Evolutionary conservation across 1,140 invertebrate genomes (phyloP).

Genomic region (Plodia interpunctella): DNA sequence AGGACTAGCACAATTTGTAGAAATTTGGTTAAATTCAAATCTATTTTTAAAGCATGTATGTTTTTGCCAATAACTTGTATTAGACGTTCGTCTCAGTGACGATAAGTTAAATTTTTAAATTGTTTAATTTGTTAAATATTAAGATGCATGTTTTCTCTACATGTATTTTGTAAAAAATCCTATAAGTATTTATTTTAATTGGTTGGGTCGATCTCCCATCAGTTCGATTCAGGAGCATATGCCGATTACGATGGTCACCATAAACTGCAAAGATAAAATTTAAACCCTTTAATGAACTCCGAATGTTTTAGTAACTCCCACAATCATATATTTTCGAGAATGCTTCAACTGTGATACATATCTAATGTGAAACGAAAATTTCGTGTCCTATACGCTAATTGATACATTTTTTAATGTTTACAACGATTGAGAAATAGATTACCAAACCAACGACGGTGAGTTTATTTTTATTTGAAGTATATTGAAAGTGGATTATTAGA

Average conservation of each 20-base stretch:
- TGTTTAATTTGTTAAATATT: too few species aligned
- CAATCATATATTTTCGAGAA: conserved; percentile 34
- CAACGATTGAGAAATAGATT: too few species aligned
- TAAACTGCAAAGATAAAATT: conserved; percentile 57
- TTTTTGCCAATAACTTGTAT: too few species aligned
- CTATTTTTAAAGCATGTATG: too few species aligned
- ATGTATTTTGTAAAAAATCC: conserved; percentile 10
- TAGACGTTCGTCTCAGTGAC: too few species aligned
- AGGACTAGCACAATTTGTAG: too few species aligned
- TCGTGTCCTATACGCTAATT: conserved; percentile 4
- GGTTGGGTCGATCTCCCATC: conserved; percentile 49
- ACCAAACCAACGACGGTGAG: too few species aligned
- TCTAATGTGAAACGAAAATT: neutral
- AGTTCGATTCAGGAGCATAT: conserved; percentile 45
- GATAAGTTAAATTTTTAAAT: too few species aligned
- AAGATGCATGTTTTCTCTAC: too few species aligned
- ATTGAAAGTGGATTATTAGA: too few species aligned
- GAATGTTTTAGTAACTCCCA: conserved; percentile 41
- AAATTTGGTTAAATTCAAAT: too few species aligned
- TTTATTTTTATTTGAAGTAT: too few species aligned
- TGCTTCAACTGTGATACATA: conserved; percentile 2
- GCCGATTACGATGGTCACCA: conserved; percentile 38
- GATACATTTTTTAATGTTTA: neutral
- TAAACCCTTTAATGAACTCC: conserved; percentile 50
- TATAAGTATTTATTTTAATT: conserved; percentile 56